Conservation (phyloP, 1,140 invertebrate species). For the Vollenhovia emeryi region DNA sequence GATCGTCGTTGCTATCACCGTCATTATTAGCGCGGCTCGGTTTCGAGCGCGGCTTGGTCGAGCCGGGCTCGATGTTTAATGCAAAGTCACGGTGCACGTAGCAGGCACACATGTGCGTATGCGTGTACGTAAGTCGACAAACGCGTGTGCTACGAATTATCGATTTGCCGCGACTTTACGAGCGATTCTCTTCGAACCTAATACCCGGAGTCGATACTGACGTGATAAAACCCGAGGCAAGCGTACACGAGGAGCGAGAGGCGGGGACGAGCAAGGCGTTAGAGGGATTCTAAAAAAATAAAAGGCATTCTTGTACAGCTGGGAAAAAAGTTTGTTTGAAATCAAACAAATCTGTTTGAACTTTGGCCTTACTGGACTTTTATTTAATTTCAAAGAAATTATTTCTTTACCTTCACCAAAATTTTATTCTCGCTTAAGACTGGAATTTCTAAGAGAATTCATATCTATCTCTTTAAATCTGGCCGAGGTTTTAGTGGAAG, state of each 20-base stretch:
- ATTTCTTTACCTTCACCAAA: too few relatives aligned
- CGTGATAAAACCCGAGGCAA: slow-evolving; percentile 54
- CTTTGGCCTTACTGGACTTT: too few relatives aligned
- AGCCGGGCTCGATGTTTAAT: slow-evolving; percentile 22
- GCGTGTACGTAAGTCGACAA: slow-evolving; percentile 23
- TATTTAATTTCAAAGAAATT: too few relatives aligned
- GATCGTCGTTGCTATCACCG: slow-evolving; percentile 12
- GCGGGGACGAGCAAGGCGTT: background rate
- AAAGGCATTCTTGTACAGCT: too few relatives aligned
- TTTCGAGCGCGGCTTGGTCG: slow-evolving; percentile 13
- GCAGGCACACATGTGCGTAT: background rate
- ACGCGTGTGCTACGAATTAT: slow-evolving; percentile 56
- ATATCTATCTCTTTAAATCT: too few relatives aligned
- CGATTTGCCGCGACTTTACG: slow-evolving; percentile 64
- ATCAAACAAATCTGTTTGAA: too few relatives aligned
- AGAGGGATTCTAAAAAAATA: slow-evolving; percentile 33
- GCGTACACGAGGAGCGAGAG: background rate
- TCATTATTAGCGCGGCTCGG: slow-evolving; percentile 57
- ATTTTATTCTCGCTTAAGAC: too few relatives aligned
- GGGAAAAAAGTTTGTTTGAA: too few relatives aligned
- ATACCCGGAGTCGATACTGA: slow-evolving; percentile 22
- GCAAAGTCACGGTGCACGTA: slow-evolving; percentile 51
- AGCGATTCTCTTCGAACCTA: slow-evolving; percentile 52
- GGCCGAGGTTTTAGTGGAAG: too few relatives aligned
- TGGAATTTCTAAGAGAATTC: too few relatives aligned